phyloP scores from a whole-genome alignment of 1,140 invertebrate species.

The Linepithema humile region DNA sequence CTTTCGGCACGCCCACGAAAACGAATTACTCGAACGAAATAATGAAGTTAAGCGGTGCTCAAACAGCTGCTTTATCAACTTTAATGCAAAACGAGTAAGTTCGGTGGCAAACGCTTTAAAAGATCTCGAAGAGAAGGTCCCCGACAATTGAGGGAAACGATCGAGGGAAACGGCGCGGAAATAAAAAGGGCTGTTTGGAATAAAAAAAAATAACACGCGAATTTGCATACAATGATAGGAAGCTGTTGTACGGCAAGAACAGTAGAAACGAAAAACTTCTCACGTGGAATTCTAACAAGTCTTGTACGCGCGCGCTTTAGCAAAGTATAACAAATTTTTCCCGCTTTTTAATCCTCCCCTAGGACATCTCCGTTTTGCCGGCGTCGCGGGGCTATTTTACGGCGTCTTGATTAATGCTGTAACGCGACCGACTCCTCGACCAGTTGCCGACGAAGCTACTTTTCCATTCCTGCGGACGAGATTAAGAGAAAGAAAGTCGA shows the following conservation, averaged over 20 bases:
- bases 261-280: no score
- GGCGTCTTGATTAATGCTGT: constrained; percentile 32
- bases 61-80: constrained; percentile 42
- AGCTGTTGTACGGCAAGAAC: not conserved
- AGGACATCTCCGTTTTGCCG: constrained; percentile 6
- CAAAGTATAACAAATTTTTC: not conserved
- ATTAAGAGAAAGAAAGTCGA: constrained; percentile 40
- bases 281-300: not conserved
- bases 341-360: constrained; percentile 30
- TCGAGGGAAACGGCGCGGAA: not conserved
- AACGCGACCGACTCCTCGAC: constrained; percentile 21
- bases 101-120: constrained; percentile 15
- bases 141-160: not conserved
- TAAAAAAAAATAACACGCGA: not conserved
- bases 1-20: not conserved
- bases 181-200: no score
- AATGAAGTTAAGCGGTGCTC: constrained; percentile 35
- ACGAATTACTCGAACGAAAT: constrained; percentile 28
- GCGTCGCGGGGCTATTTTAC: constrained; percentile 3
- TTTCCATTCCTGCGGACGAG: not conserved
- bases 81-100: constrained; percentile 48
- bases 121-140: not conserved
- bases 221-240: constrained; percentile 20
- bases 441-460: constrained; percentile 14
- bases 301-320: not conserved